Evolutionary conservation across 2,113 vertebrate species (phyloP).

Genomic region (Falco punctatus): DNA sequence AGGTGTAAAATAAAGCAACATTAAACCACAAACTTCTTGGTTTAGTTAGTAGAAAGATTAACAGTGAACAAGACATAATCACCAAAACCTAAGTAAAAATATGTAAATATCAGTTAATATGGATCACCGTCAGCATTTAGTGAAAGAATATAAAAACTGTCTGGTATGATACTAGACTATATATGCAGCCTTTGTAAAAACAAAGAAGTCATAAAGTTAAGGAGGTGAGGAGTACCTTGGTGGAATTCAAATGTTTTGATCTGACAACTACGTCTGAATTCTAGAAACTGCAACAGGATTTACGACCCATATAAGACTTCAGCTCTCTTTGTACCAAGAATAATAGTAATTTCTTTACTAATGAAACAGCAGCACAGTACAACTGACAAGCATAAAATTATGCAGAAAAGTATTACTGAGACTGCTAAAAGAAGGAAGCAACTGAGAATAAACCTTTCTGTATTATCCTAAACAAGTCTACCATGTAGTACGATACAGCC

Average conservation of each 20-base stretch:
- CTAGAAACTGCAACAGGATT: slow-evolving; percentile 10
- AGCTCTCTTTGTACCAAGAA: background rate
- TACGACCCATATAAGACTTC: slow-evolving; percentile 21
- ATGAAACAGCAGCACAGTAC: slow-evolving; percentile 5
- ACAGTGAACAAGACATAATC: background rate
- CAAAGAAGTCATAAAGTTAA: background rate
- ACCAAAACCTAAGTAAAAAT: background rate
- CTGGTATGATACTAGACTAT: background rate
- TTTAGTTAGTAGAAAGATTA: background rate
- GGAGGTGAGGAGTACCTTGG: background rate
- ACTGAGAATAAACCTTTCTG: background rate
- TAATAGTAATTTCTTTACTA: background rate
- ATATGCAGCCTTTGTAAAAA: background rate
- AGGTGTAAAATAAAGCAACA: background rate
- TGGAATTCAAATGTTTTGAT: slow-evolving; percentile 20
- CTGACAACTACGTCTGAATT: slow-evolving; percentile 3
- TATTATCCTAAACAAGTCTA: background rate
- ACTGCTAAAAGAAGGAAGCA: background rate
- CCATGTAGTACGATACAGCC: accelerated
- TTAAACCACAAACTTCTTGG: background rate
- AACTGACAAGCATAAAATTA: slow-evolving; percentile 15
- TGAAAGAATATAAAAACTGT: background rate
- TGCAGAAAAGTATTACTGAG: background rate
- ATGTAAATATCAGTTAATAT: background rate
- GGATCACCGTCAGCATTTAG: background rate